Percentiles rank a stretch among this genome's conserved stretches.
phyloP scores from a whole-genome alignment of 1,140 invertebrate genomes.

The Drosophila parvula region DNA sequence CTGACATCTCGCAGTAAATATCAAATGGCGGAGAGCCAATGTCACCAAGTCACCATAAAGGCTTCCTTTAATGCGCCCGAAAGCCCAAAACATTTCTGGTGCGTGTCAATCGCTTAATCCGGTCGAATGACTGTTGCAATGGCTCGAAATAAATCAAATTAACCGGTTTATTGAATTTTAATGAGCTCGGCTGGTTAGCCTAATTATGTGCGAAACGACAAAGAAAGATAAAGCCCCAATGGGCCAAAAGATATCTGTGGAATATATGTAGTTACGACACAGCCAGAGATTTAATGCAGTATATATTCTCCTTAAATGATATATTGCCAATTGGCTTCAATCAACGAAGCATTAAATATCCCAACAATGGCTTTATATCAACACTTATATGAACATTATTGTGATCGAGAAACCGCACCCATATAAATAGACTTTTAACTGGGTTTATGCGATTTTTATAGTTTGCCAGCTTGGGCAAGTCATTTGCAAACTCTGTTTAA shows the following conservation, averaged over 20 bases:
- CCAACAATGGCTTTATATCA: slow-evolving; percentile 8
- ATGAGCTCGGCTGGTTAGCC: slow-evolving; percentile 21
- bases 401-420: neutral
- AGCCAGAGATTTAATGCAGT: slow-evolving; percentile 5
- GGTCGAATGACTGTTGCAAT: slow-evolving; percentile 32
- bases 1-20: slow-evolving; percentile 28
- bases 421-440: neutral
- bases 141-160: slow-evolving; percentile 3
- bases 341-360: slow-evolving; percentile 17
- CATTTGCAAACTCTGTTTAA: slow-evolving; percentile 34
- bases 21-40: slow-evolving; percentile 8
- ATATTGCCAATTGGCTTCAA: slow-evolving; percentile 1
- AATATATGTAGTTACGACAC: slow-evolving; percentile 6
- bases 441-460: slow-evolving; percentile 9
- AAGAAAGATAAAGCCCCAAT: neutral
- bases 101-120: slow-evolving; percentile 33
- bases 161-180: slow-evolving; percentile 32
- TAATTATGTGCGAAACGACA: slow-evolving; percentile 23
- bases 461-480: slow-evolving; percentile 30
- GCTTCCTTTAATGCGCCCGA: slow-evolving; percentile 15
- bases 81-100: slow-evolving; percentile 14
- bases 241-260: neutral
- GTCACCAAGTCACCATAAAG: slow-evolving; percentile 5
- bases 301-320: slow-evolving; percentile 10
- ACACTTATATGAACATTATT: slow-evolving; percentile 2